Evolutionary conservation across 2,113 vertebrate genomes (phyloP).

Genomic region (Alces alces): DNA sequence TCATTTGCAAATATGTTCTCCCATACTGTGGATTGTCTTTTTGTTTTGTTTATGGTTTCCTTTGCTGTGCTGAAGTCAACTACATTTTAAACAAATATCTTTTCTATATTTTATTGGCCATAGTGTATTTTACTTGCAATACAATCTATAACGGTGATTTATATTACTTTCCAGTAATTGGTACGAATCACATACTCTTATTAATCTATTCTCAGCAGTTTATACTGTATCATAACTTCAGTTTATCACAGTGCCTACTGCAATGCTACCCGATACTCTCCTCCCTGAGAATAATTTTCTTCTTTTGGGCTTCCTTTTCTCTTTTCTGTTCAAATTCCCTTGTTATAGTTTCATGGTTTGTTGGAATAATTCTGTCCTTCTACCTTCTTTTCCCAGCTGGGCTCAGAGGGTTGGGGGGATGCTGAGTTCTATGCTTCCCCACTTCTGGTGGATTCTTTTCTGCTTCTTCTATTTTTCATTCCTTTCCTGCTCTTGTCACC

Average conservation of each 20-base stretch:
- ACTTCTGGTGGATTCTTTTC: background rate
- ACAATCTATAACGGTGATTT: background rate
- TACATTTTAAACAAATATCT: background rate
- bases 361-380: background rate
- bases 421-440: background rate
- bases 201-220: background rate
- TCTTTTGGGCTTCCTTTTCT: background rate
- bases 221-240: background rate
- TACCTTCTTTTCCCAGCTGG: background rate
- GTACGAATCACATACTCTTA: background rate
- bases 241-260: background rate
- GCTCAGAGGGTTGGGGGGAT: background rate
- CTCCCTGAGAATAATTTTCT: background rate
- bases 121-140: background rate
- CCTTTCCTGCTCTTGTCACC: background rate
- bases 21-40: background rate
- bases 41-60: background rate
- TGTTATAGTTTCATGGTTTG: background rate
- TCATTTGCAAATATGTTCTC: background rate
- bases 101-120: background rate
- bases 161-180: background rate
- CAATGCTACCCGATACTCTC: background rate
- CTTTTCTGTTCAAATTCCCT: background rate
- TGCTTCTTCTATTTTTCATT: background rate
- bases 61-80: background rate